Percentiles rank a stretch among this genome's conserved stretches.
Conservation (phyloP, 2,797 vertebrate genomes). For the Yasuhikotakia modesta region DNA sequence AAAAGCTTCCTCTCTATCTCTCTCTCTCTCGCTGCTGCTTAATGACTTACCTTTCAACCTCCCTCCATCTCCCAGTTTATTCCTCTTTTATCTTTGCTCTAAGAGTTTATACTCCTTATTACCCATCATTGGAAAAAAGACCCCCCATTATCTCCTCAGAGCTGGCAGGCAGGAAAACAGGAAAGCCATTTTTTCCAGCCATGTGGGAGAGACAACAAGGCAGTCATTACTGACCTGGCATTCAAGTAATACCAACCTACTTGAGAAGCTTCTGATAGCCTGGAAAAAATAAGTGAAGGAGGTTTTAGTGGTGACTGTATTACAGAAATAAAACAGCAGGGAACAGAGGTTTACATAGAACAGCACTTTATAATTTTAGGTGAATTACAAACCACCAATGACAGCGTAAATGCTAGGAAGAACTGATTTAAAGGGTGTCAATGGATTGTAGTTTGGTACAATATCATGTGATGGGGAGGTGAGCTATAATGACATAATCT, state of each 20-base stretch:
- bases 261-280: slow-evolving; percentile 34
- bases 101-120: slow-evolving; percentile 54
- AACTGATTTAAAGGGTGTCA: background rate
- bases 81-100: slow-evolving; percentile 39
- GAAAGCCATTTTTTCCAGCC: slow-evolving; percentile 35
- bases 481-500: background rate
- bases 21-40: slow-evolving; percentile 13
- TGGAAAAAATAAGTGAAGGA: slow-evolving; percentile 29
- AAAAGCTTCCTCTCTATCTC: slow-evolving; percentile 38
- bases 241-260: too few species aligned
- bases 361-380: background rate
- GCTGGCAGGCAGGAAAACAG: slow-evolving; percentile 32
- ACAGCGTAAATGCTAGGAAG: background rate
- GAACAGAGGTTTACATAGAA: background rate
- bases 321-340: slow-evolving; percentile 9
- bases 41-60: slow-evolving; percentile 42
- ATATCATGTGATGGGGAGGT: too few species aligned
- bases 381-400: background rate
- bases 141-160: slow-evolving; percentile 52
- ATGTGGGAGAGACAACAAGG: slow-evolving; percentile 31
- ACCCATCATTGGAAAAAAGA: slow-evolving; percentile 54
- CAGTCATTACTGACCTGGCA: slow-evolving; percentile 54
- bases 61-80: slow-evolving; percentile 27
- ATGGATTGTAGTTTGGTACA: background rate
- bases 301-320: background rate